These are phyloP conservation scores for Felis chaus DNA, from an alignment of 2,113 vertebrate genomes.

Conservation along the genomic window DNA sequence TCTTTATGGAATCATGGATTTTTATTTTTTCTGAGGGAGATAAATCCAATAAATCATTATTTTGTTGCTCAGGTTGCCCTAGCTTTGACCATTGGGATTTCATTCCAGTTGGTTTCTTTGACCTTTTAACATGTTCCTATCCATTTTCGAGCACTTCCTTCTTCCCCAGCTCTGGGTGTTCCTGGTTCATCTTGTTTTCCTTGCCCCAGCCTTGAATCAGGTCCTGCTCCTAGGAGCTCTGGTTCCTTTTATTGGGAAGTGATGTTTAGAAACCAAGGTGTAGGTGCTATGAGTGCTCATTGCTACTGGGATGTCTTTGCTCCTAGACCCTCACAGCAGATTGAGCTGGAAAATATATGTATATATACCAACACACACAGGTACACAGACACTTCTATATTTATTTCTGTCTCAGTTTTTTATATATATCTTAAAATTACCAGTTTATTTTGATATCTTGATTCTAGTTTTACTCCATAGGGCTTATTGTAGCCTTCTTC, in stretches of 20 bases:
- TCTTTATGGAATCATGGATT: background rate
- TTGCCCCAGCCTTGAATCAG: background rate
- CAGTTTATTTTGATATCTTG: background rate
- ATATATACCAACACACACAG: background rate
- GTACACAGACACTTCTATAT: background rate
- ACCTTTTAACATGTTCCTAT: background rate
- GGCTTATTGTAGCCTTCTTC: background rate
- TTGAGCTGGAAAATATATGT: background rate
- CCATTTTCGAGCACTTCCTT: background rate
- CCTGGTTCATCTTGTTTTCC: background rate
- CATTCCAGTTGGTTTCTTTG: background rate
- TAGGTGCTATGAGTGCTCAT: background rate
- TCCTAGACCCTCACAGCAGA: background rate
- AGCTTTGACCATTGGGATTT: background rate
- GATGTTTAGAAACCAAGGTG: background rate
- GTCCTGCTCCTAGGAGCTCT: background rate
- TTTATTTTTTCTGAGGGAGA: background rate
- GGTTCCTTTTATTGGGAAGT: background rate
- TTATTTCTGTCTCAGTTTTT: background rate
- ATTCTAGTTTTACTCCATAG: background rate
- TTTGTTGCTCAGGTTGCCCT: background rate
- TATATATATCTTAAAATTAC: background rate
- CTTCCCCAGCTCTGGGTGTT: background rate
- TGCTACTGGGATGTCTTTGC: background rate
- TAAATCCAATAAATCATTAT: background rate